These are phyloP conservation scores for Chlamydotis undulata DNA, from an alignment of 2,113 vertebrate species.

Conservation along the genomic window DNA sequence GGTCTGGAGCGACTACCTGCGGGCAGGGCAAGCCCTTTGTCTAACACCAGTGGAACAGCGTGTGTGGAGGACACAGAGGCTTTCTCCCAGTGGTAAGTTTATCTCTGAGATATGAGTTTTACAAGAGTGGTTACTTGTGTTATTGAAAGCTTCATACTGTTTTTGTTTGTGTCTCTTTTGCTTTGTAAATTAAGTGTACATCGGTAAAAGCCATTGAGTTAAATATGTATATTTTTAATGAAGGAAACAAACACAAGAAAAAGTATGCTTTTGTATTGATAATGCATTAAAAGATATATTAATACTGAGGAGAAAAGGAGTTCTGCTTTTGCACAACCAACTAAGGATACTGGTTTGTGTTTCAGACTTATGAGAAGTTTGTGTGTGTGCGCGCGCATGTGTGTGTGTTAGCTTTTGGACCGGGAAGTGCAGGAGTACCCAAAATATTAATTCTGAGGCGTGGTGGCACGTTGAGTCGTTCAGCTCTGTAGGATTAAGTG, in stretches of 20 bases:
- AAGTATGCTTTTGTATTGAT: neutral
- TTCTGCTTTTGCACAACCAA: neutral
- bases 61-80: neutral
- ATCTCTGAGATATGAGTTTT: neutral
- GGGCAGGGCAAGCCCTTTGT: neutral
- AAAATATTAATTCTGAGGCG: neutral
- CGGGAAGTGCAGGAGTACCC: neutral
- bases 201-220: neutral
- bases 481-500: neutral
- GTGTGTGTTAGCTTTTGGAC: neutral
- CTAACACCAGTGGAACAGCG: fast-evolving
- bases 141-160: neutral
- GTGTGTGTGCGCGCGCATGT: neutral
- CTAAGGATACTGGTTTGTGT: neutral
- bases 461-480: neutral
- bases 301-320: neutral
- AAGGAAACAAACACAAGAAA: neutral
- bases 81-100: neutral
- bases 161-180: neutral
- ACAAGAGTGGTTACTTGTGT: fast-evolving
- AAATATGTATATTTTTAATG: neutral
- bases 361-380: neutral
- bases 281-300: neutral
- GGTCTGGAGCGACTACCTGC: neutral
- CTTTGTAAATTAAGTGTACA: neutral